Percentiles rank a stretch among this genome's conserved stretches.
Evolutionary conservation across 2,797 vertebrate genomes (phyloP).

Genomic region (Sebastes matsubarae): DNA sequence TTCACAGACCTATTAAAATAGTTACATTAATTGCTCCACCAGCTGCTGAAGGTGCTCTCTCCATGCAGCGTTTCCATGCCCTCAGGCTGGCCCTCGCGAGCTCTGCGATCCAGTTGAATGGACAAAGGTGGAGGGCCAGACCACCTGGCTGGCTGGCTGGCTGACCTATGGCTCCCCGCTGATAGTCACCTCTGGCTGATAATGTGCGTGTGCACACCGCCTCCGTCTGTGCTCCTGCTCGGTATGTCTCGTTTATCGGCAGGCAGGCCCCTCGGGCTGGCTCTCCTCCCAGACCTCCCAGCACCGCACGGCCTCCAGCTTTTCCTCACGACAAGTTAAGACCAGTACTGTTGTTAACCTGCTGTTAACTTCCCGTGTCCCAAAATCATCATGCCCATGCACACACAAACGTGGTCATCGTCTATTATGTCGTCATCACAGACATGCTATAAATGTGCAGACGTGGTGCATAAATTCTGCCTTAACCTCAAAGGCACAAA

Average conservation of each 20-base stretch:
- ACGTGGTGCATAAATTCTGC: neutral
- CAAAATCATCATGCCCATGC: neutral
- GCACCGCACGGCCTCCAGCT: slow-evolving; percentile 44
- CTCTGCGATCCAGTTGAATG: slow-evolving; percentile 29
- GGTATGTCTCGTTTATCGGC: slow-evolving; percentile 60
- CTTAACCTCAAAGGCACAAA: neutral
- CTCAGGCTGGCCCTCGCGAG: slow-evolving; percentile 5
- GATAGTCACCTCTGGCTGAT: slow-evolving; percentile 72
- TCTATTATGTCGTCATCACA: neutral
- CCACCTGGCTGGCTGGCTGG: slow-evolving; percentile 70
- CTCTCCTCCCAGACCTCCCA: slow-evolving; percentile 68
- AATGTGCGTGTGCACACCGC: slow-evolving; percentile 43
- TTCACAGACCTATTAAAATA: slow-evolving; percentile 50
- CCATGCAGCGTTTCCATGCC: slow-evolving; percentile 41
- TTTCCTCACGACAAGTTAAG: slow-evolving; percentile 55
- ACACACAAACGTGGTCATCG: neutral
- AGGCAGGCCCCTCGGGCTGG: slow-evolving; percentile 50
- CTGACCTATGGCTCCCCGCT: slow-evolving; percentile 62
- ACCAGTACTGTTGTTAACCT: slow-evolving; percentile 59
- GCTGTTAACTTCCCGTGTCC: slow-evolving; percentile 53
- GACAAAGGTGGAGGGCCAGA: slow-evolving; percentile 60
- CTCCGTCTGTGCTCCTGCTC: slow-evolving; percentile 42
- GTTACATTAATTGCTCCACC: slow-evolving; percentile 47
- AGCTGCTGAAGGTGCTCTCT: slow-evolving; percentile 43
- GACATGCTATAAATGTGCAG: neutral